Evolutionary conservation across 1,140 invertebrate genomes (phyloP).

Genomic region (Gyrodactylus bullatarudis): DNA sequence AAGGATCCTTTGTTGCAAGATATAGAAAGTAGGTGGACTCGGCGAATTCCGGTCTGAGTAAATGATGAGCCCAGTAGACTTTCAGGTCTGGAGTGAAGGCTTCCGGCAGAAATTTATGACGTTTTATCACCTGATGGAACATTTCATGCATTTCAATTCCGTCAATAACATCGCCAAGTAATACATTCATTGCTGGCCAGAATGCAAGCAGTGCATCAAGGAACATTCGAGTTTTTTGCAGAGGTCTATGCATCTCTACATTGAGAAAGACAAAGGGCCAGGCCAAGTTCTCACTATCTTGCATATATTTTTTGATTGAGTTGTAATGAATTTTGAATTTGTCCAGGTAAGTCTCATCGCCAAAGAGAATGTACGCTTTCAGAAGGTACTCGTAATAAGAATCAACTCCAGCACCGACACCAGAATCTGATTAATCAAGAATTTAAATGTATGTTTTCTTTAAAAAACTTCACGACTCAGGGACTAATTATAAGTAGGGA

Average conservation of each 20-base stretch:
- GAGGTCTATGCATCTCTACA: not conserved
- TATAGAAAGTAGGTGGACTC: constrained; percentile 91
- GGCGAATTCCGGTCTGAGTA: constrained; percentile 61
- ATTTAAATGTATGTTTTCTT: too few species aligned
- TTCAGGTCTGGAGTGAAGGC: constrained; percentile 26
- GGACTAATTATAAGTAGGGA: too few species aligned
- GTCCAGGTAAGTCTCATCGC: constrained; percentile 50
- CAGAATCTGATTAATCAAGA: constrained; percentile 33
- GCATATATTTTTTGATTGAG: constrained; percentile 85
- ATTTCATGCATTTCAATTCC: constrained; percentile 64
- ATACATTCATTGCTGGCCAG: not conserved
- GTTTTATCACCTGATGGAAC: constrained; percentile 61
- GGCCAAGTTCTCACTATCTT: constrained; percentile 10
- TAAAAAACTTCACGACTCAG: too few species aligned
- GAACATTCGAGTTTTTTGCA: constrained; percentile 31
- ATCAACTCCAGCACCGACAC: constrained; percentile 90
- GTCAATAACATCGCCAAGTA: constrained; percentile 63
- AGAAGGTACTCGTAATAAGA: constrained; percentile 93
- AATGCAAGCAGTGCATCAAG: constrained; percentile 39
- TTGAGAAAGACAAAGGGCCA: not conserved
- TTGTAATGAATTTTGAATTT: constrained; percentile 78
- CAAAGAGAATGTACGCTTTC: constrained; percentile 42
- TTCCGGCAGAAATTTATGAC: constrained; percentile 86
- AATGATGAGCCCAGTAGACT: constrained; percentile 54
- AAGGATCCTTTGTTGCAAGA: constrained; percentile 58